Conservation (phyloP, 2,797 vertebrate species). For the Falco naumanni region DNA sequence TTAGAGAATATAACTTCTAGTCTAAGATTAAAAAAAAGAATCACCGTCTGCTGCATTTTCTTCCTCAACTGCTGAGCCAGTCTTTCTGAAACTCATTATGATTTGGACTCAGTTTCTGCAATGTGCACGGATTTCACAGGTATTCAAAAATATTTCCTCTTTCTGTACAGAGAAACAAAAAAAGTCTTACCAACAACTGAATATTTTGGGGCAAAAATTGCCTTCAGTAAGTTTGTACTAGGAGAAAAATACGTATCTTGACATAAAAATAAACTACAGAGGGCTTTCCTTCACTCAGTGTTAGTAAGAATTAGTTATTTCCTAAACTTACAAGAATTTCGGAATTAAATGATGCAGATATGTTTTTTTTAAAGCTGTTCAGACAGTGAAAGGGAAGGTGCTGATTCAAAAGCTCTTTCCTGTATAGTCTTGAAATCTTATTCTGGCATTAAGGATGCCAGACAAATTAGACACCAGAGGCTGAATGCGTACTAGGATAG, state of each 20-base stretch:
- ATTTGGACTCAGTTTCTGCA: constrained; percentile 1
- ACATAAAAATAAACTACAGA: background rate
- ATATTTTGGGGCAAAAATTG: background rate
- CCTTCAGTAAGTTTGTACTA: background rate
- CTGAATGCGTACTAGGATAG: background rate
- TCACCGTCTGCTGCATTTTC: background rate
- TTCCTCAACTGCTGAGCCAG: background rate
- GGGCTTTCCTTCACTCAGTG: background rate
- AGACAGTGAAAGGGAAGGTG: background rate
- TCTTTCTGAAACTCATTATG: background rate
- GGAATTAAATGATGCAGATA: background rate
- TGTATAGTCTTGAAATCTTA: background rate
- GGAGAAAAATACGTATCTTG: background rate
- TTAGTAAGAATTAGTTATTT: background rate
- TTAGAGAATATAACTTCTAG: background rate
- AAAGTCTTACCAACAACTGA: background rate
- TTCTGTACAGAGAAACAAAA: background rate
- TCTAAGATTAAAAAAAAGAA: background rate
- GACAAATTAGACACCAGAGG: background rate
- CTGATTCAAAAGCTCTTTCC: background rate
- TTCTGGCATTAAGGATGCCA: background rate
- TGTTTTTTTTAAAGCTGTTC: background rate
- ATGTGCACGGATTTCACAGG: background rate
- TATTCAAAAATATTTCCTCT: background rate
- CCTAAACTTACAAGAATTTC: background rate